Base-by-base conservation (phyloP, 2,113 vertebrate species). In the Macaca mulatta region DNA sequence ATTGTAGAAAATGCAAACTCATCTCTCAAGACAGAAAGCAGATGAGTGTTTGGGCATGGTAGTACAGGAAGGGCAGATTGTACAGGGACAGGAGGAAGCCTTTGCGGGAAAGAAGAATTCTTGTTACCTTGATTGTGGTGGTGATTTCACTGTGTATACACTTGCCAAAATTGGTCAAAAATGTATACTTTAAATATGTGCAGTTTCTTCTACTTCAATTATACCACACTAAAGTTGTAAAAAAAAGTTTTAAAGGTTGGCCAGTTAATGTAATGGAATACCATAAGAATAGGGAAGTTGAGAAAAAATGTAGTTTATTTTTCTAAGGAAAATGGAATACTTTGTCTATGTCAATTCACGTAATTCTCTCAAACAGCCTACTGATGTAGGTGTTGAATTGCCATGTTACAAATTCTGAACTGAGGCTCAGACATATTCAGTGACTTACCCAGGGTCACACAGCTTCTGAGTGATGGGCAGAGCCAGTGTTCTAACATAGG, bases 1-100 rank as follows among this genome's bases (percentile, higher is more conserved):
- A 83, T 43, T 94, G 52, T 69, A 79, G 45, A 93, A 94, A 97
- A 82, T 14, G 4, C n/a, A 84, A 89, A 43, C 27, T 89, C 48
- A 84, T 78, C 45, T 64, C 69, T 78, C 52, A 82, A 59, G 74
- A 48, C 2, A 22, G 48, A 70, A 70, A 67, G 48, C 38, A 82
- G 70, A 48, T 59, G 12, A 35, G 27, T 30, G 43, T 22, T 43
- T 67, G 45, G 40, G 45, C 3, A 67, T 14, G 45, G 52, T 25
- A 61, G 2, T 16, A 25, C 64, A n/a, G n/a, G 67, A 18, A 11
- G 18, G 40, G 64, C 35, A 40, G 67, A 25, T 23, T 69, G 7
- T 27, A 12, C 86, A 87, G 25, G 67, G 52, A 12, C 8, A 12
- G 4, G 38, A 16, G n/a, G 59, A 89, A 30, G 77, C 74, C 12